Evolutionary conservation across 2,113 vertebrate genomes (phyloP), one percentile per base, ranked within the genome.

Genomic region (Sula dactylatra): DNA sequence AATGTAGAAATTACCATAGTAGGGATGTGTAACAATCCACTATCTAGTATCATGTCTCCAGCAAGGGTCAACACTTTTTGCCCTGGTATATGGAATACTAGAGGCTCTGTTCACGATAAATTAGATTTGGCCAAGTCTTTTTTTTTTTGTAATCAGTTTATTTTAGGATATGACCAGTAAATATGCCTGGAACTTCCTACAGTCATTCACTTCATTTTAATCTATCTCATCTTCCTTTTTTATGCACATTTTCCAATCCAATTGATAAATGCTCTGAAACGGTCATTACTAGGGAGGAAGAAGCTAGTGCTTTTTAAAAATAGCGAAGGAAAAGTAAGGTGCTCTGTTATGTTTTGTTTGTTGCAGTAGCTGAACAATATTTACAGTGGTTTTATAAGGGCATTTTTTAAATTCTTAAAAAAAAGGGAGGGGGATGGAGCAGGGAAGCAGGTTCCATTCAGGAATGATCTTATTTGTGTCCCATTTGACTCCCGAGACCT

Each of bases 381-480:
- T 42, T 94, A 65, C 32, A 32, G 20, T 80, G 71, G 3, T 29
- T 76, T 93, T 78, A 6, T 7, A 80, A 80, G 9, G 47, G 36
- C 13, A 29, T 86, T 78, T 84, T 70, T 29, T 0, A 2, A 58
- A 45, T 25, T 58, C 3, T 44, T n/a, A 3, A 7, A 47, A 56
- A 5, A 18, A 38, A n/a, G 0, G 1, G 5, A 1, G 1, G 2
- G 7, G 6, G n/a, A n/a, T n/a, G n/a, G n/a, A n/a, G 19, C 12
- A 8, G 13, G 18, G 13, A 5, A 15, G 56, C 7, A 90, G 36
- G 13, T 72, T 92, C 49, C 24, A 27, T 59, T 82, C 34, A 31
- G 34, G 22, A 94, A 86, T 13, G 2, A 52, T 88, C 66, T 71
- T 69, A n/a, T 11, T 65, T 91, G 44, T 54, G 15, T 88, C 66